These are phyloP conservation scores for Sthenelais limicola DNA, from an alignment of 2,888 invertebrate genomes.

Conservation along the genomic window DNA sequence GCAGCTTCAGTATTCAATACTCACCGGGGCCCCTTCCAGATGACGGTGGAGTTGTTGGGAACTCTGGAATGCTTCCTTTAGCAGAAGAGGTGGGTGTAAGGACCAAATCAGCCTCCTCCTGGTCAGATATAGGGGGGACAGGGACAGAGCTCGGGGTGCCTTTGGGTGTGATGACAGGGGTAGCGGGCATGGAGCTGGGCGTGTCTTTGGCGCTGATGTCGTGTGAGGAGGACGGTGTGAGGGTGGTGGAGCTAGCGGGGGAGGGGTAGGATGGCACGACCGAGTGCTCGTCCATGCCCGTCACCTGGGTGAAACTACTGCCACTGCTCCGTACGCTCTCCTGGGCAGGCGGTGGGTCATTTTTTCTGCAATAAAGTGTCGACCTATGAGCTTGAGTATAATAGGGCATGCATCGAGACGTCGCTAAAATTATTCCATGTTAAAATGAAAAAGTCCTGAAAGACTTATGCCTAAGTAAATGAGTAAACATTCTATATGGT, in stretches of 20 bases:
- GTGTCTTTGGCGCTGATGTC: slow-evolving; percentile 32
- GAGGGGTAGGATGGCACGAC: slow-evolving; percentile 56
- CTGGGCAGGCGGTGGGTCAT: not conserved
- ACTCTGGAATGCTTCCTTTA: not conserved
- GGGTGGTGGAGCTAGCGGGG: slow-evolving; percentile 57
- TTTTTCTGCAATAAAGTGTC: too few species aligned
- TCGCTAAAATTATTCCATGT: too few species aligned
- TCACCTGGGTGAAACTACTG: slow-evolving; percentile 63
- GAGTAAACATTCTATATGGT: too few species aligned
- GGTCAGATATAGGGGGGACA: slow-evolving; percentile 57
- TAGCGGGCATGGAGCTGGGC: not conserved
- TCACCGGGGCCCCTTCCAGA: not conserved
- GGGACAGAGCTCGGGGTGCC: slow-evolving; percentile 62
- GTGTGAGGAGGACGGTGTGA: slow-evolving; percentile 53
- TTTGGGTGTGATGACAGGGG: slow-evolving; percentile 23
- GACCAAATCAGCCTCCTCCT: slow-evolving; percentile 57
- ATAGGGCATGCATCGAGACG: too few species aligned
- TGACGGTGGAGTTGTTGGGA: slow-evolving; percentile 3
- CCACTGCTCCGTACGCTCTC: slow-evolving; percentile 51
- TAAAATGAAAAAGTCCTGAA: too few species aligned
- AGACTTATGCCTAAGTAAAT: too few species aligned
- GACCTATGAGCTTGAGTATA: too few species aligned
- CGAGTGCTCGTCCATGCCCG: slow-evolving; percentile 58
- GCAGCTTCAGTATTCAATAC: too few species aligned
- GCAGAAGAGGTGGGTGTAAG: slow-evolving; percentile 14